Evolutionary conservation across 2,113 vertebrate species (phyloP), one percentile per base, ranked within the genome.

Genomic region (Electrona antarctica): DNA sequence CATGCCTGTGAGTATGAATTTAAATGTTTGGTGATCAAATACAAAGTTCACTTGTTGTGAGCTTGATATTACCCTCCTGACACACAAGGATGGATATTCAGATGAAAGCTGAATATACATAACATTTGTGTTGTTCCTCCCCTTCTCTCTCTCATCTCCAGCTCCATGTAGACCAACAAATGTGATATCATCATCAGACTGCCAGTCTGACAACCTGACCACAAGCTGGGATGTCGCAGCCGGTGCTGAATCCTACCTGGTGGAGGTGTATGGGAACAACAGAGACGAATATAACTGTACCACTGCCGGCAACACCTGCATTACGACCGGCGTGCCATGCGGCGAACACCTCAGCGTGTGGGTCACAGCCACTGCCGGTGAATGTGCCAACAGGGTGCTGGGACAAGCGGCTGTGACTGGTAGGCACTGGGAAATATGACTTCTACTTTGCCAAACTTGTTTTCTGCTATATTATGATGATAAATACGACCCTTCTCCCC

Each of bases 131-230:
- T 62, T 13, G 11, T 7, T 12, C 10, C 5, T 15, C 50, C 6
- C 64, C 15, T 41, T 54, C 29, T 13, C 29, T 14, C 61, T 15
- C 62, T 21, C 21, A 21, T 21, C 66, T 68, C 6, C 69, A 95
- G 94, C 92, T 52, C 94, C 94, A 15, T 95, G 94, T 80, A 60
- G 82, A 14, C 93, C 94, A 0, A 74, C 74, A 13, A 92, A 92
- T 2, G 9, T 94, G 13, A n/a, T 0, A 57, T 87, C 90, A 3
- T 60, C 8, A 11, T 7, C 73, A 0, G 60, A 78, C 0, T 94
- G 94, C 70, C 4, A 46, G 3, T 60, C 85, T 0, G 68, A 88
- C 21, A 65, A 0, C n/a, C 50, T 93, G 41, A 65, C 68, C 12
- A 88, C 88, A 8, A 87, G 73, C 45, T 95, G 94, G 94, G 89